Evolutionary conservation across 2,113 vertebrate species (phyloP).

Genomic region (Baryphthengus martii): DNA sequence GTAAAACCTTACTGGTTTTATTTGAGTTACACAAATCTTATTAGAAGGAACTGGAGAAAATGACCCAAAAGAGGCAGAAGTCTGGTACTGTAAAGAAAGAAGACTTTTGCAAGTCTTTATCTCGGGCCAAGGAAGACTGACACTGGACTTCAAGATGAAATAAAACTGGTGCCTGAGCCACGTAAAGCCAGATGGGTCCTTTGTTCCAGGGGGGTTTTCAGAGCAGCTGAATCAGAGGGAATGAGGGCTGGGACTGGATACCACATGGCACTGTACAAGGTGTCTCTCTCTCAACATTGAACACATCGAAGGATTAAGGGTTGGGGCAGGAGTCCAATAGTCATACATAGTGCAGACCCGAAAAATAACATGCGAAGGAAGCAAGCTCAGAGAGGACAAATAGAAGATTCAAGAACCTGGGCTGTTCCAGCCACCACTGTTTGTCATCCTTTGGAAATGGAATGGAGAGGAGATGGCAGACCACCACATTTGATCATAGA

Average conservation of each 20-base stretch:
- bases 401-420: not conserved
- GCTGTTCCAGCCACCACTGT: not conserved
- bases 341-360: rapidly evolving
- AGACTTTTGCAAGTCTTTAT: not conserved
- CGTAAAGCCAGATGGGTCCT: rapidly evolving
- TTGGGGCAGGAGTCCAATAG: not conserved
- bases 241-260: not conserved
- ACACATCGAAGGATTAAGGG: too few relatives aligned
- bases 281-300: too few relatives aligned
- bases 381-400: not conserved
- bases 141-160: not conserved
- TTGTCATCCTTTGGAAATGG: not conserved
- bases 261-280: not conserved
- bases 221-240: not conserved
- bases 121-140: not conserved
- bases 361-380: not conserved
- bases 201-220: not conserved
- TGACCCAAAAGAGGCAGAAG: not conserved
- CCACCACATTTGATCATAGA: not conserved
- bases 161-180: not conserved
- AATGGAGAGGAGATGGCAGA: not conserved
- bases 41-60: not conserved
- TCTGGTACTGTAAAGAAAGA: not conserved
- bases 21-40: not conserved
- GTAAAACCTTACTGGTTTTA: not conserved